A percentile compares a stretch with the other conserved stretches of the same genome.
phyloP scores from a whole-genome alignment of 2,113 vertebrate species.

The Bubo bubo region DNA sequence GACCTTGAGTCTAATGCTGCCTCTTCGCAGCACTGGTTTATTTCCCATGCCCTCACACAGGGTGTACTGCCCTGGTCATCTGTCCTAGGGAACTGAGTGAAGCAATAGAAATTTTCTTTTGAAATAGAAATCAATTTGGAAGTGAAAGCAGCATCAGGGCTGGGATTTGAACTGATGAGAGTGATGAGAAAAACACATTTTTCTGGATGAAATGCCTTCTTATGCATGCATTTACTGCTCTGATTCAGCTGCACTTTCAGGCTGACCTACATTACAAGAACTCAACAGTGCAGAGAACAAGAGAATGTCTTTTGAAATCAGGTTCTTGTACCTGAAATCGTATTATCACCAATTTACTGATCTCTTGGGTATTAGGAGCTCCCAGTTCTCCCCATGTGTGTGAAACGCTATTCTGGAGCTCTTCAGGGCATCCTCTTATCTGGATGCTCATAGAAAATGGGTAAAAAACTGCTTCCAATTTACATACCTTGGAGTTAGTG shows the following conservation, averaged over 20 bases:
- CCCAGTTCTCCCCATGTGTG: not conserved
- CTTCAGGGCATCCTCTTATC: not conserved
- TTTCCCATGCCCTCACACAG: not conserved
- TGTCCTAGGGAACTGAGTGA: not conserved
- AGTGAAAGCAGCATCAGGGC: not conserved
- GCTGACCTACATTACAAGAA: not conserved
- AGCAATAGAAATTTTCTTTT: not conserved
- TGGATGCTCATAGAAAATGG: not conserved
- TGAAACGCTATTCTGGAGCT: not conserved
- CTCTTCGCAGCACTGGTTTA: not conserved
- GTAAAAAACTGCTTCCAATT: slow-evolving; percentile 12
- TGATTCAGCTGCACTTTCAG: not conserved
- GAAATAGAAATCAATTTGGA: not conserved
- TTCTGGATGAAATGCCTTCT: not conserved
- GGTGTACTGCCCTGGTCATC: not conserved
- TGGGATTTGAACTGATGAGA: not conserved
- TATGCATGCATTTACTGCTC: not conserved
- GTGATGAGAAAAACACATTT: not conserved
- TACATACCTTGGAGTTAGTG: not conserved
- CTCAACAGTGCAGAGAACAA: not conserved
- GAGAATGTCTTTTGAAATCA: not conserved
- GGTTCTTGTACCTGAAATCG: not conserved
- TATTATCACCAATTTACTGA: not conserved
- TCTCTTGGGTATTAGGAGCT: not conserved
- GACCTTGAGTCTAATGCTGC: not conserved